Base-by-base conservation (phyloP, 2,888 invertebrate genomes). In the Steinernema hermaphroditum region DNA sequence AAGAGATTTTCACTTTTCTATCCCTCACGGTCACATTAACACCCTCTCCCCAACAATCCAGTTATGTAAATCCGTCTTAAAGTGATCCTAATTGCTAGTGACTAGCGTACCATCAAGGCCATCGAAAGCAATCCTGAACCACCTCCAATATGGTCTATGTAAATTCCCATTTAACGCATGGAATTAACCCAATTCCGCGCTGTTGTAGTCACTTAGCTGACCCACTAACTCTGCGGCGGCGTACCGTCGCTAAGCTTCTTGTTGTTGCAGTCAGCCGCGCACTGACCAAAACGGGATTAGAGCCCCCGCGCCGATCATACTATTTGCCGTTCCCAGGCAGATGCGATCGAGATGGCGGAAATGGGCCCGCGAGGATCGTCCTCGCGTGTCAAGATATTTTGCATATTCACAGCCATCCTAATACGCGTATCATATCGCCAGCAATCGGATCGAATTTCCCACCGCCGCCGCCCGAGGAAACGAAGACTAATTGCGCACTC, bases 231-330 rank as follows among this genome's bases (percentile, higher is more conserved):
- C 32, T 6, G 9, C 29, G 62, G 16, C 29, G 29, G 6, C 32
- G 16, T 29, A 29, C 62, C 32, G 32, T 16, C 24, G 62, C 62
- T 62, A 62, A 62, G 62, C 62, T 62, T 62, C 62, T 62, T 62
- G 62, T 62, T 62, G 29, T 62, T 62, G 62, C 62, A 62, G 62
- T 62, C 62, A 62, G 62, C 62, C 62, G 62, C 32, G 62, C 62
- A 27, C 32, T 62, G 62, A 62, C 62, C 62, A 62, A 62, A 62
- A 62, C 62, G 62, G 62, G 62, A 62, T 62, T 62, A 62, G 6
- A 32, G 37, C 37, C 32, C 16, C 29, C 16, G 62, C 32, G 62
- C 12, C 62, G 29, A 62, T 4, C 4, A 12, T 37, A 12, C 32
- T 62, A 62, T 62, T 62, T 62, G 62, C 62, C 62, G 62, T 62